Evolutionary conservation across 2,113 vertebrate species (phyloP).

Genomic region (Hydrochoerus hydrochaeris): DNA sequence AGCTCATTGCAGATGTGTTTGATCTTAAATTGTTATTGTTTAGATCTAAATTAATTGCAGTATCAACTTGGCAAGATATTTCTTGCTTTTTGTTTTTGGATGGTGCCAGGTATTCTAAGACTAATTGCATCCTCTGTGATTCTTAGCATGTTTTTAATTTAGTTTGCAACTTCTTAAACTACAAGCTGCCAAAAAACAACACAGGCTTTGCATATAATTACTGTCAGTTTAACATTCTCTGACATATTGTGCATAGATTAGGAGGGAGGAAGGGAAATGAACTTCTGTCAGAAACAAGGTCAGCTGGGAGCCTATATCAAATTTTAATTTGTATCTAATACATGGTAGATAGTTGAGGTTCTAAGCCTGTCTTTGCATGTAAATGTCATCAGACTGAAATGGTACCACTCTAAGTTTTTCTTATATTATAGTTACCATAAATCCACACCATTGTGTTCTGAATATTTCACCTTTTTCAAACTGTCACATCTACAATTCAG

Average conservation of each 20-base stretch:
- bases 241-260: conserved; percentile 82
- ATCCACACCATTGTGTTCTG: conserved; percentile 76
- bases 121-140: conserved; percentile 89
- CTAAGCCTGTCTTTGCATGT: conserved; percentile 83
- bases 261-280: conserved; percentile 82
- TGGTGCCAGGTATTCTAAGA: conserved; percentile 85
- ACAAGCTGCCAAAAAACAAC: conserved; percentile 85
- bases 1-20: conserved; percentile 72
- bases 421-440: conserved; percentile 80
- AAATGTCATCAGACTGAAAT: conserved; percentile 79
- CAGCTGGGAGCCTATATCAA: conserved; percentile 85
- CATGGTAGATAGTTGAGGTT: conserved; percentile 81
- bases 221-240: conserved; percentile 84
- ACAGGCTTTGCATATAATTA: conserved; percentile 86
- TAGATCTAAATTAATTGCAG: conserved; percentile 87
- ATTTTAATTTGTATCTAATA: conserved; percentile 87
- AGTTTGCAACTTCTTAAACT: conserved; percentile 87
- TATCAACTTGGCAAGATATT: conserved; percentile 83
- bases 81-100: conserved; percentile 81
- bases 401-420: conserved; percentile 81
- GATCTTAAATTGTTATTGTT: conserved; percentile 83
- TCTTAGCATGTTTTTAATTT: conserved; percentile 88
- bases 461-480: conserved; percentile 76
- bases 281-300: conserved; percentile 85
- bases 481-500: conserved; percentile 68